Base-by-base conservation (phyloP, 1,140 invertebrate genomes). In the Potamilus streckersoni region DNA sequence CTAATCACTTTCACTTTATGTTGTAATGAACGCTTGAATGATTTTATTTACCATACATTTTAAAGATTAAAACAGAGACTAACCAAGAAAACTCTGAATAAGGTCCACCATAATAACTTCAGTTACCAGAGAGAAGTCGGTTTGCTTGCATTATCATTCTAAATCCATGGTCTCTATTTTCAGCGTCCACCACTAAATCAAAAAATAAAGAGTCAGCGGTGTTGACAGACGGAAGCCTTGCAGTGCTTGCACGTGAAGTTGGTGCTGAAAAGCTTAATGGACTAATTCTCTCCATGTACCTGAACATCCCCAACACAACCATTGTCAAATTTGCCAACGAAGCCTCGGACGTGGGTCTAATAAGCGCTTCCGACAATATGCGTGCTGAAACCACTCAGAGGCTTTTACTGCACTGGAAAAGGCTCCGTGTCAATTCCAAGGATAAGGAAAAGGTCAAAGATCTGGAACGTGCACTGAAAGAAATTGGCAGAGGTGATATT, bases 381-480 rank as follows among this genome's bases (percentile, higher is more conserved):
- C 60, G 65, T 16, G 74, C 74, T 12, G 73, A 79, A 49, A 61
- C 73, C 4, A 76, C 78, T n/a, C 66, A 70, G 38, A 74, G 55
- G 17, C 64, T 72, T 16, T 58, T 79, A n/a, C 60, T 79, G 15
- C 3, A 14, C 5, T 79, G 78, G 78, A 79, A 79, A 56, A 20
- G 17, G 5, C 13, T 75, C 38, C 59, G 78, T 23, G 69, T 38
- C 16, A 57, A 49, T 12, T 69, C 69, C n/a, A 79, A 79, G 65
- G 72, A 75, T 17, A 74, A 73, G 20, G 78, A 79, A 19, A 79
- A 79, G 57, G 78, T 79, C 4, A 68, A 75, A 63, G 78, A 79
- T 67, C n/a, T 79, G 27, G 78, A 79, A 27, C 27, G 69, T 15
- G 78, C 78, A 16, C 73, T 79, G 6, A 62, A 65, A 17, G 78